Evolutionary conservation across 2,797 vertebrate genomes (phyloP).

Genomic region (Betta splendens): DNA sequence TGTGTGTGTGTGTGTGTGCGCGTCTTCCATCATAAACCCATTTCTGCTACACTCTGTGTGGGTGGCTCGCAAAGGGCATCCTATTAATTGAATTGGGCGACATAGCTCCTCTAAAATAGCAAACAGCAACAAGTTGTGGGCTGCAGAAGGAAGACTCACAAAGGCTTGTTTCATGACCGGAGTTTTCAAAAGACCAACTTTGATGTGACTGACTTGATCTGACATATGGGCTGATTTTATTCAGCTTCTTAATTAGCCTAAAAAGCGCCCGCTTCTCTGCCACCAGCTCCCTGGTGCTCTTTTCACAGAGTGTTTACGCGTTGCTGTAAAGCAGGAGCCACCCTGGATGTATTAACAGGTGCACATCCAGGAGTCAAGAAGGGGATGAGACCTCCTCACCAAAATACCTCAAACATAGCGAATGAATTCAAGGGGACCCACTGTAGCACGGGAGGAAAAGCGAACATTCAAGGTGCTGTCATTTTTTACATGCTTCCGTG

Average conservation of each 20-base stretch:
- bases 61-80: not conserved
- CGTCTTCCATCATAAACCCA: conserved; percentile 11
- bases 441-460: not conserved
- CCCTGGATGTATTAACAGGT: not conserved
- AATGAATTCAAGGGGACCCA: not conserved
- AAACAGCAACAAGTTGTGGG: not conserved
- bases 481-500: not conserved
- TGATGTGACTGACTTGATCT: not conserved
- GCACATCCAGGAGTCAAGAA: not conserved
- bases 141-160: not conserved
- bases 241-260: not conserved
- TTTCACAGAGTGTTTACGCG: not conserved
- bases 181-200: not conserved
- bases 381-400: not conserved
- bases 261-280: not conserved
- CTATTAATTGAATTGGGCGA: not conserved
- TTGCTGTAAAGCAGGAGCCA: not conserved
- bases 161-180: not conserved
- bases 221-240: not conserved
- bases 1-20: not conserved
- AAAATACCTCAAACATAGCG: not conserved
- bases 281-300: not conserved
- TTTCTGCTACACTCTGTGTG: not conserved
- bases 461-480: not conserved
- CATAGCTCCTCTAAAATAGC: conserved; percentile 3